Conservation (phyloP, 2,797 vertebrate species). For the Argya squamiceps region DNA sequence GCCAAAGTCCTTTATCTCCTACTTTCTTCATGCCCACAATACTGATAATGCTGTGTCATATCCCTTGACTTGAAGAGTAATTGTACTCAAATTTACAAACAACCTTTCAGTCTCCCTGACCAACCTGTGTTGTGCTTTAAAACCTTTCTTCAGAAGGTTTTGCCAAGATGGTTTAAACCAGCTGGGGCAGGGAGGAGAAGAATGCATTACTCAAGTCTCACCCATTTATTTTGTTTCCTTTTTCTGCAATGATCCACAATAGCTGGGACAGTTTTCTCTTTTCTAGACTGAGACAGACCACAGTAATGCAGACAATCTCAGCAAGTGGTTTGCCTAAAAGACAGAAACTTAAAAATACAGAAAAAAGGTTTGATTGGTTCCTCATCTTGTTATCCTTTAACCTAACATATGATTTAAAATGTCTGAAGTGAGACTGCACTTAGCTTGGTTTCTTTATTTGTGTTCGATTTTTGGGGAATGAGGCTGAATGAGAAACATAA, state of each 20-base stretch:
- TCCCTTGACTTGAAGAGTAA: slow-evolving; percentile 13
- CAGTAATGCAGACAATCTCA: slow-evolving; percentile 61
- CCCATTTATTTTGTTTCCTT: slow-evolving; percentile 48
- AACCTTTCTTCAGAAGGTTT: slow-evolving; percentile 24
- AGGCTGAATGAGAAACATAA: not conserved
- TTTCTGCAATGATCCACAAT: slow-evolving; percentile 54
- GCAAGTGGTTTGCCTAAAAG: slow-evolving; percentile 52
- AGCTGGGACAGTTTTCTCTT: slow-evolving; percentile 58
- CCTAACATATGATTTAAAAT: not conserved
- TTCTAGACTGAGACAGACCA: slow-evolving; percentile 62
- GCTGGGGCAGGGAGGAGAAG: not conserved
- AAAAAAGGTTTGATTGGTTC: not conserved
- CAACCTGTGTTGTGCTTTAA: slow-evolving; percentile 24
- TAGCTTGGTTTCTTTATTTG: not conserved
- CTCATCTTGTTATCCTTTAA: slow-evolving; percentile 14
- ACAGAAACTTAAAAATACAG: slow-evolving; percentile 38
- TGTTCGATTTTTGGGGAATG: not conserved
- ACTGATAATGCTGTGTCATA: not conserved
- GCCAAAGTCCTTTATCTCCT: slow-evolving; percentile 67
- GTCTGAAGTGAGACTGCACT: not conserved
- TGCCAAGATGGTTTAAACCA: slow-evolving; percentile 25
- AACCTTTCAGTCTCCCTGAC: slow-evolving; percentile 38
- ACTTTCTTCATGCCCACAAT: slow-evolving; percentile 50
- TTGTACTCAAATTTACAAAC: slow-evolving; percentile 44
- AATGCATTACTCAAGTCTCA: slow-evolving; percentile 39